Evolutionary conservation across 2,113 vertebrate genomes (phyloP), one percentile per base, ranked within the genome.

Genomic region (Bujurquina vittata): DNA sequence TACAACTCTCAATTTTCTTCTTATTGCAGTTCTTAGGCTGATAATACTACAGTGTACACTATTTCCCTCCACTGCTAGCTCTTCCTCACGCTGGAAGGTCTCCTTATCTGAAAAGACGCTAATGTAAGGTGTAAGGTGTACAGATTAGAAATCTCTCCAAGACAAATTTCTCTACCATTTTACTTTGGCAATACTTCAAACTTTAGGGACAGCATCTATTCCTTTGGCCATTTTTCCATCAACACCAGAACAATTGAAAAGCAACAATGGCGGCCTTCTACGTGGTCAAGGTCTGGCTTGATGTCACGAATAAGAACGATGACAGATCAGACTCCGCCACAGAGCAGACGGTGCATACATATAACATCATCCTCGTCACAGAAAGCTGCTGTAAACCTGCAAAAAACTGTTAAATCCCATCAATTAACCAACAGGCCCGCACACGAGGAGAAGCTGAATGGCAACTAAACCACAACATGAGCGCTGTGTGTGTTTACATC

Each of bases 401-500:
- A 0, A 4, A 65, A 75, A 91, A 80, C 7, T 22, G 6, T 22
- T 7, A 57, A 37, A 83, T 78, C n/a, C 52, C 26, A 17, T 31
- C 77, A 83, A 89, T 92, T 86, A 87, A 85, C 85, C 84, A 65
- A 62, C 80, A 49, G 77, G 87, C 83, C 90, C 40, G 6, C 79
- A 81, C 81, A 31, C 2, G 4, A 57, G 57, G 31, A 60, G 43
- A 57, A 22, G 88, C 83, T 89, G 57, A 92, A 92, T 22, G 63
- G 81, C 77, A 88, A 83, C 89, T 88, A 91, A 93, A 92, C 90
- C 91, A 85, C 93, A 92, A 93, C 91, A 94, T 5, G 46, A 94
- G 87, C 82, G 46, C 87, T 73, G 87, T 85, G 91, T 91, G 91
- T 95, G 95, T 96, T 96, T 95, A 95, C 95, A 96, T 94, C 90